Percentiles rank a stretch among this genome's conserved stretches.
These are phyloP conservation scores for Theocolax elegans DNA, from an alignment of 1,140 invertebrate genomes.

Conservation along the genomic window DNA sequence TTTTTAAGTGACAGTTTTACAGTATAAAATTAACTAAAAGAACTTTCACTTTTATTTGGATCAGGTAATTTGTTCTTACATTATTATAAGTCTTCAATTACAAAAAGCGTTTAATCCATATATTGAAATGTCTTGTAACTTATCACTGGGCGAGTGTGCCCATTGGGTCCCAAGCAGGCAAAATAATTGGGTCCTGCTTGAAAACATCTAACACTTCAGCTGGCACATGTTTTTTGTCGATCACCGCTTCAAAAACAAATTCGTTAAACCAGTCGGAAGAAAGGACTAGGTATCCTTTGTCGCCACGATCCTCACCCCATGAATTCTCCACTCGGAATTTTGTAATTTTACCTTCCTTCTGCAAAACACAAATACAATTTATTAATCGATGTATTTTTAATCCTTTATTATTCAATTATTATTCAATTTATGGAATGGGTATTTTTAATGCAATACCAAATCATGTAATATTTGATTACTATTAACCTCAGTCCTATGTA, in stretches of 20 bases:
- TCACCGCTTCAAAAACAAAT: slow-evolving; percentile 89
- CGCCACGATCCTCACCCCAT: slow-evolving; percentile 88
- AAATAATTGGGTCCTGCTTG: slow-evolving; percentile 77
- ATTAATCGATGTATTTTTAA: not conserved
- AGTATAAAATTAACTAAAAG: slow-evolving; percentile 23
- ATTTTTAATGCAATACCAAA: too few species aligned
- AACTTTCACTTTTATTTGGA: slow-evolving; percentile 11
- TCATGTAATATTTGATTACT: too few species aligned
- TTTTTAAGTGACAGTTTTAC: slow-evolving; percentile 14
- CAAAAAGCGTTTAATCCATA: slow-evolving; percentile 28
- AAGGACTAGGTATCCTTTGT: slow-evolving; percentile 89
- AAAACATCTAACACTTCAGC: slow-evolving; percentile 81
- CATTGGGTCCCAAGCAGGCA: slow-evolving; percentile 95
- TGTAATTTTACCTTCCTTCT: slow-evolving; percentile 74
- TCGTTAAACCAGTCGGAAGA: slow-evolving; percentile 88
- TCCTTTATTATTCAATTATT: too few species aligned
- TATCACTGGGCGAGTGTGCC: slow-evolving; percentile 78
- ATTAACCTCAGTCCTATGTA: too few species aligned
- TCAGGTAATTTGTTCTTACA: slow-evolving; percentile 15
- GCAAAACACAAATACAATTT: slow-evolving; percentile 48
- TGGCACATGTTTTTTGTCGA: slow-evolving; percentile 87
- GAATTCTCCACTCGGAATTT: slow-evolving; percentile 92
- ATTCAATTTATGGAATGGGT: too few species aligned
- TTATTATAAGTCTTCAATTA: slow-evolving; percentile 29
- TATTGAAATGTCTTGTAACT: slow-evolving; percentile 33